These are phyloP conservation scores for Tetraneura akinire DNA, from an alignment of 1,140 invertebrate genomes.

Conservation along the genomic window DNA sequence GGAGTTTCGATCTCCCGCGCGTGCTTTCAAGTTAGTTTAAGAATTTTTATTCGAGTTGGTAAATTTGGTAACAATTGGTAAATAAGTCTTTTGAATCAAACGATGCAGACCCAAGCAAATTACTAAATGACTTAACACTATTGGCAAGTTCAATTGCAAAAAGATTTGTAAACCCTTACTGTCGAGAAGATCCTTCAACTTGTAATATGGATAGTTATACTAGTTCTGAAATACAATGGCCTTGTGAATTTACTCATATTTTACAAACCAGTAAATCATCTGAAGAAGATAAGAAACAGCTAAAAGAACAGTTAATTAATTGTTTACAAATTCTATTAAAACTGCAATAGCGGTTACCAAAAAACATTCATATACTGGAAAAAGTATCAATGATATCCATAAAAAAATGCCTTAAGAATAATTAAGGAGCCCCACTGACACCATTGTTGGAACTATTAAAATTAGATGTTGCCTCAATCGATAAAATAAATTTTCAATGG, in stretches of 20 bases:
- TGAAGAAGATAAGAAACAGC: neutral
- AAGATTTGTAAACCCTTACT: neutral
- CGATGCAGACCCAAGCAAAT: neutral
- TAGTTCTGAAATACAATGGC: neutral
- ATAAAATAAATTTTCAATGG: conserved; percentile 9
- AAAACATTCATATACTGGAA: neutral
- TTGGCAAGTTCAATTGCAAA: neutral
- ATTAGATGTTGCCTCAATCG: neutral
- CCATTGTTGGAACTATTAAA: neutral
- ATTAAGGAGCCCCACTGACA: neutral
- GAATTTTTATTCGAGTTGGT: no score
- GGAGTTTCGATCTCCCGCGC: no score
- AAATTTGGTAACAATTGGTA: no score
- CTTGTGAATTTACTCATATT: neutral
- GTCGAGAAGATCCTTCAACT: neutral
- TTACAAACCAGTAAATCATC: neutral
- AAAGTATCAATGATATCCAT: neutral
- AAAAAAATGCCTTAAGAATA: neutral
- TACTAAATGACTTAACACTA: neutral
- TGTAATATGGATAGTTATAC: neutral
- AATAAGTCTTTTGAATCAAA: conserved; percentile 1
- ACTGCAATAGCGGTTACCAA: neutral
- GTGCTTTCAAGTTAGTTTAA: no score
- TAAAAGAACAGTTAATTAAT: neutral
- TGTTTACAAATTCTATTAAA: neutral